A percentile compares a stretch with the other conserved stretches of the same genome.
Evolutionary conservation across 2,888 invertebrate species (phyloP).

Genomic region (Drosophila differens): DNA sequence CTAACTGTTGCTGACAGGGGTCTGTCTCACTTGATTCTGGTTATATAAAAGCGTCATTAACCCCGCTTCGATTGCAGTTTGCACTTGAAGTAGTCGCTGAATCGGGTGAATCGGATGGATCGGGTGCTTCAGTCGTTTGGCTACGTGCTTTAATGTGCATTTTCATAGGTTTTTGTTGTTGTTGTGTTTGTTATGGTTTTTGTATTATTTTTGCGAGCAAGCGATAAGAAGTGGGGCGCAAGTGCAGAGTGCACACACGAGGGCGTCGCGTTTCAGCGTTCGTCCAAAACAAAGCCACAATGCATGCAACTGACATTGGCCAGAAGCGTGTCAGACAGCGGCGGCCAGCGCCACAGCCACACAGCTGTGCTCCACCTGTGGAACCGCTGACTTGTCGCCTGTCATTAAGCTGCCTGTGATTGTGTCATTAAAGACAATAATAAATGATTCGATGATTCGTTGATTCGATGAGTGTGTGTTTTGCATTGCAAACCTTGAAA

Average conservation of each 20-base stretch:
- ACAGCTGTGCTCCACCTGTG: constrained; percentile 39
- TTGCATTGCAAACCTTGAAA: constrained; percentile 70
- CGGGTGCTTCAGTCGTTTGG: neutral
- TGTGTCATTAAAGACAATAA: constrained; percentile 64
- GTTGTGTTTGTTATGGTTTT: constrained; percentile 2
- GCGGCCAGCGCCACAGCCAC: constrained; percentile 6
- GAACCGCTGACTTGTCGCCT: constrained; percentile 73
- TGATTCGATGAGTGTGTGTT: constrained; percentile 25
- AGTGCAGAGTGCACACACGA: constrained; percentile 47
- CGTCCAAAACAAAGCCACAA: constrained; percentile 41
- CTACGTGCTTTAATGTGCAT: constrained; percentile 54
- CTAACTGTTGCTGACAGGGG: neutral
- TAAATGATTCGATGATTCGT: constrained; percentile 54
- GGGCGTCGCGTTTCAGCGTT: constrained; percentile 49
- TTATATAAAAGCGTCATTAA: constrained; percentile 36
- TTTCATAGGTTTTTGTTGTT: constrained; percentile 17
- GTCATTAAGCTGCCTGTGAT: constrained; percentile 61
- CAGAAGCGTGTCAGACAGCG: constrained; percentile 66
- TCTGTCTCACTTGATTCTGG: neutral
- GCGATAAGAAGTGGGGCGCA: constrained; percentile 67
- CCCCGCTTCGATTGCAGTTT: constrained; percentile 39
- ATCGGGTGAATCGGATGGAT: neutral
- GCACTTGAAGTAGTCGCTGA: constrained; percentile 27
- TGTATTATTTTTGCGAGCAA: constrained; percentile 28
- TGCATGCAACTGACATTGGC: constrained; percentile 69